phyloP scores from a whole-genome alignment of 2,888 invertebrate species.

The Byasa hedistus region DNA sequence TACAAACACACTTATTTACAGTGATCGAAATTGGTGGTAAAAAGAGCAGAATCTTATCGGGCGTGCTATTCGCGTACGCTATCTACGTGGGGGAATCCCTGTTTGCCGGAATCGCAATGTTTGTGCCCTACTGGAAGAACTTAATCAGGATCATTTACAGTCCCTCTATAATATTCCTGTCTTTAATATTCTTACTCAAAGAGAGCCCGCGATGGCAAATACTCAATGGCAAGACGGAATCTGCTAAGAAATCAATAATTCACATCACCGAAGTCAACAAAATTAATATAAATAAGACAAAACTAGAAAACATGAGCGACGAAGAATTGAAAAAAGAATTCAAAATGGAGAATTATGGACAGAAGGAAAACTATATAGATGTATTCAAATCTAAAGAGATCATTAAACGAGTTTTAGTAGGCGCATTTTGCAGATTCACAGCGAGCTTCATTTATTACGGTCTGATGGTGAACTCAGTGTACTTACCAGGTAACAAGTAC shows the following conservation, averaged over 20 bases:
- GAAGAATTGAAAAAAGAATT: constrained; percentile 51
- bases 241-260: constrained; percentile 51
- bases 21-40: constrained; percentile 63
- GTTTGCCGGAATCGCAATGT: constrained; percentile 60
- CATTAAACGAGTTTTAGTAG: constrained; percentile 50
- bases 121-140: constrained; percentile 60
- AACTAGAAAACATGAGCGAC: constrained; percentile 48
- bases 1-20: constrained; percentile 35
- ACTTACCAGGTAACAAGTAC: constrained; percentile 64
- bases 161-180: constrained; percentile 54
- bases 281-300: constrained; percentile 48
- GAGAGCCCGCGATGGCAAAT: constrained; percentile 70
- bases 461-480: constrained; percentile 62
- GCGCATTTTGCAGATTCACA: constrained; percentile 51
- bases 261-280: constrained; percentile 54
- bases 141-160: constrained; percentile 57
- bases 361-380: constrained; percentile 49
- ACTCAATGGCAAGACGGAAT: constrained; percentile 53
- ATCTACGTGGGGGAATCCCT: constrained; percentile 59
- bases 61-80: constrained; percentile 57
- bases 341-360: constrained; percentile 49
- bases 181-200: constrained; percentile 47
- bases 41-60: constrained; percentile 53
- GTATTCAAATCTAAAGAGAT: constrained; percentile 56
- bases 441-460: constrained; percentile 65